phyloP scores from a whole-genome alignment of 2,888 invertebrate genomes.

The Megalurothrips usitatus region DNA sequence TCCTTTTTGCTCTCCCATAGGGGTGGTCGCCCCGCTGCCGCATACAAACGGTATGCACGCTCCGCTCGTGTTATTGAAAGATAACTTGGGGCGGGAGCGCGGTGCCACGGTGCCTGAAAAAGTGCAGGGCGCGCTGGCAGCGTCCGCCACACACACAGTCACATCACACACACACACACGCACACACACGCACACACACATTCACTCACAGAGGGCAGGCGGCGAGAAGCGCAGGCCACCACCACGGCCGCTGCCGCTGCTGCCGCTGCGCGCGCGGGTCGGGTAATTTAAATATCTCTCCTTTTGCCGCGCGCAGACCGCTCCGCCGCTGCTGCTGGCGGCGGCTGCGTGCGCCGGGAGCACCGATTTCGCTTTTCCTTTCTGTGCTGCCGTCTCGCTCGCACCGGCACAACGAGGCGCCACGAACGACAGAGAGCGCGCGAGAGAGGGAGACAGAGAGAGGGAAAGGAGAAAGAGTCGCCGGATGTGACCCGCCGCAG shows the following conservation, averaged over 20 bases:
- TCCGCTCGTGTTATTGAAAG: slow-evolving; percentile 3
- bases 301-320: background rate
- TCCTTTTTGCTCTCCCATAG: too few species aligned
- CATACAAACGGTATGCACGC: too few species aligned
- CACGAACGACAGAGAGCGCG: too few species aligned
- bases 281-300: slow-evolving; percentile 23
- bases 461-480: too few species aligned
- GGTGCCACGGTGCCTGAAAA: background rate
- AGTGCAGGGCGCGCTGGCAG: too few species aligned
- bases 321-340: background rate
- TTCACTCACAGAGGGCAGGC: background rate
- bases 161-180: background rate
- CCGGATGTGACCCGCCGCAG: too few species aligned
- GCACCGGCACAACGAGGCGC: too few species aligned
- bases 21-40: background rate
- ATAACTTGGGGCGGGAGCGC: background rate
- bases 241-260: background rate
- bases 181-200: background rate
- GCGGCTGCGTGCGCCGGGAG: background rate
- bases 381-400: too few species aligned
- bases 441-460: too few species aligned
- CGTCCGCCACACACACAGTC: too few species aligned
- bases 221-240: background rate
- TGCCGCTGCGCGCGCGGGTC: background rate
- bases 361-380: too few species aligned